Conservation (phyloP, 2,888 invertebrate species). For the Lithophane ornitopus region DNA sequence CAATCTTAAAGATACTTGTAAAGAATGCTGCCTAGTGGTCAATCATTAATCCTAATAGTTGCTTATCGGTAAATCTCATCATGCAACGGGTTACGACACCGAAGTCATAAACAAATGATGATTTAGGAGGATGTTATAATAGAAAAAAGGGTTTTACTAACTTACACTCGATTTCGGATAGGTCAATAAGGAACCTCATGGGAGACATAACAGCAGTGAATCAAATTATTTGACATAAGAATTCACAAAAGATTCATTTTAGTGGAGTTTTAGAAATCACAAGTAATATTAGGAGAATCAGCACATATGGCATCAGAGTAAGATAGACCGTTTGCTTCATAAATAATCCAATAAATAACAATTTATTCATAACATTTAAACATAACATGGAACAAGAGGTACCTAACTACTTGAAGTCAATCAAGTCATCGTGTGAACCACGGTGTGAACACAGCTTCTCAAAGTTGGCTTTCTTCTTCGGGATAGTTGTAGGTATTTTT, state of each 20-base stretch:
- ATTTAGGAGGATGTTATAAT: neutral
- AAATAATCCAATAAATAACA: too few species aligned
- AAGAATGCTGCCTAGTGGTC: neutral
- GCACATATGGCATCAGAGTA: neutral
- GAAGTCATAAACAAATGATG: neutral
- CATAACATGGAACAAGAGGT: neutral
- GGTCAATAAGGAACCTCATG: neutral
- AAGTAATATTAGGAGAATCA: neutral
- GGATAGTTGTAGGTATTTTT: too few species aligned
- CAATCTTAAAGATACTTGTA: neutral
- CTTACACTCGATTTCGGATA: neutral
- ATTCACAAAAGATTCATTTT: neutral
- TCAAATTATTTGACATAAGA: neutral
- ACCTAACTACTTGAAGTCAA: neutral
- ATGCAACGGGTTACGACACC: neutral
- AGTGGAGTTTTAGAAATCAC: neutral
- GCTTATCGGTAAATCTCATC: neutral
- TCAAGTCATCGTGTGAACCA: neutral
- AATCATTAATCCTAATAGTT: neutral
- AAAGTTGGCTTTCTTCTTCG: neutral
- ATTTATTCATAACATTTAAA: slow-evolving; percentile 2
- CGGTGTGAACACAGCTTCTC: neutral
- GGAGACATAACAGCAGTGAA: neutral
- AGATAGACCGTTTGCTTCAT: neutral
- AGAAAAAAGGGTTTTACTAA: neutral